phyloP scores from a whole-genome alignment of 2,888 invertebrate genomes.

The Caenorhabditis panamensis region DNA sequence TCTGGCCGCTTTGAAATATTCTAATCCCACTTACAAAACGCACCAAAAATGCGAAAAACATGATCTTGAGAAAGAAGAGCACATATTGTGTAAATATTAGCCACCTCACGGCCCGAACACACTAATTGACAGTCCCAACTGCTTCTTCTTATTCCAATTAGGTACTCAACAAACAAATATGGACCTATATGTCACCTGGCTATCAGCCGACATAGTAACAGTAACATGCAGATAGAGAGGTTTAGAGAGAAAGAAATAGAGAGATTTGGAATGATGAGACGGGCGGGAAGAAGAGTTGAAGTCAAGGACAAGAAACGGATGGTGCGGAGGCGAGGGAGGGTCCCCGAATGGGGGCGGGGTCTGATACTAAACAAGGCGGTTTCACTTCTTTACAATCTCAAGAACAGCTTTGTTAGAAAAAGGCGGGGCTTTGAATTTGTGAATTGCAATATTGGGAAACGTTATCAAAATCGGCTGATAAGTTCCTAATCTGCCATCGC shows the following conservation, averaged over 20 bases:
- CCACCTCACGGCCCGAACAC: not conserved
- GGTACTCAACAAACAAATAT: slow-evolving; percentile 15
- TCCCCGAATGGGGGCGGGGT: slow-evolving; percentile 17
- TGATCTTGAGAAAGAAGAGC: slow-evolving; percentile 10
- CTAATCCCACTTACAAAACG: too few species aligned
- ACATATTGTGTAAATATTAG: slow-evolving; percentile 51
- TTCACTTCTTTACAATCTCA: not conserved
- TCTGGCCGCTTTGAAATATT: too few species aligned
- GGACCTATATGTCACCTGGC: not conserved
- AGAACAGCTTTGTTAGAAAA: not conserved
- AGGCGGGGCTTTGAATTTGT: not conserved
- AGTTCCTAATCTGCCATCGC: not conserved
- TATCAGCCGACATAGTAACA: slow-evolving; percentile 3
- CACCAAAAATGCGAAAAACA: slow-evolving; percentile 17
- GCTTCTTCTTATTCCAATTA: slow-evolving; percentile 27
- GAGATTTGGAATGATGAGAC: slow-evolving; percentile 5
- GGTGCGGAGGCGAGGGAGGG: not conserved
- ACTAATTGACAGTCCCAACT: slow-evolving; percentile 51
- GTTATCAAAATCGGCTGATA: not conserved
- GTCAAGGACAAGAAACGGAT: slow-evolving; percentile 45
- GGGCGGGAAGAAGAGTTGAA: slow-evolving; percentile 27
- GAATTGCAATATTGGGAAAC: not conserved
- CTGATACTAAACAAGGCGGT: not conserved
- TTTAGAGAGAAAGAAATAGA: slow-evolving; percentile 1
- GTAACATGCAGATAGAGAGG: not conserved